Base-by-base conservation (phyloP, 2,888 invertebrate genomes). In the Tenthredo livida region DNA sequence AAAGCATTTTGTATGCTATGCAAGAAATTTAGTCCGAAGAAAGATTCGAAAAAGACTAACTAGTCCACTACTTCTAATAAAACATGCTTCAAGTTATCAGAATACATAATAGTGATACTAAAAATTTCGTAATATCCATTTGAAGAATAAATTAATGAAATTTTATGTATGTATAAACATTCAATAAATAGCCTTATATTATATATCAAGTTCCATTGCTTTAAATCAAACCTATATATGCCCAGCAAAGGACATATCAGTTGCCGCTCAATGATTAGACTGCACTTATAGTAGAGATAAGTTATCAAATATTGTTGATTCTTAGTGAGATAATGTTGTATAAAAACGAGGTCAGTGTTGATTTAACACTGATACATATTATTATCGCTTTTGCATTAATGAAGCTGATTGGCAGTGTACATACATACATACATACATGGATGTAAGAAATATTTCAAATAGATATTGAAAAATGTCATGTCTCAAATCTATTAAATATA, bases 21-120 rank as follows among this genome's bases (percentile, higher is more conserved):
- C 40, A 58, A 40, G 17, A 80, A 21, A 40, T 61, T 25, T 61
- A 61, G 12, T 12, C 25, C 80, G 7, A 61, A 61, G 2, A 21
- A 10, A 12, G 61, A 40, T 3, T 80, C 80, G 12, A 80, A 80
- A 80, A 80, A 80, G 58, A 61, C 17, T 21, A 58, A 80, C 40
- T 80, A 80, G 61, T 12, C 33, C 10, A 3, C 21, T 17, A 50
- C 10, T 54, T 12, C 10, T 73, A 12, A 6, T 43, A 73, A n/a
- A n/a, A 72, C n/a, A n/a, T 72, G 17, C 10, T 33, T 37, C 5
- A 7, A 70, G 37, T 37, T 33, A 70, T 70, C 3, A 0, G 15
- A 70, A 33, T 33, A 2, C 70, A 37, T 33, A n/a, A n/a, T n/a
- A 15, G 17, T 15, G 33, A 33, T 37, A 33, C 33, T 70, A 40